Evolutionary conservation across 2,888 invertebrate genomes (phyloP).

Genomic region (Yponomeuta sedellus): DNA sequence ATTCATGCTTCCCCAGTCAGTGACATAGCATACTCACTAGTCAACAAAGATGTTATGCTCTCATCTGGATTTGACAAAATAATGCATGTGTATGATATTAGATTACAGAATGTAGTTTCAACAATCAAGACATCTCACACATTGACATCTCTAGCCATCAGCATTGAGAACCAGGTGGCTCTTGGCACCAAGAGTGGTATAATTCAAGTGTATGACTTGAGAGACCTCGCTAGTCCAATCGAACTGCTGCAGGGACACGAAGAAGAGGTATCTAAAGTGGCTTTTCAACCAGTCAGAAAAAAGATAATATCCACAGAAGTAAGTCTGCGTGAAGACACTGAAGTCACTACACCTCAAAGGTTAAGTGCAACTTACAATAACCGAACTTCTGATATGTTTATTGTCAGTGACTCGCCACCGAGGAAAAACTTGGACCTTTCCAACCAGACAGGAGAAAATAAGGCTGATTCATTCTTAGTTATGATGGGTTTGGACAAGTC

Average conservation of each 20-base stretch:
- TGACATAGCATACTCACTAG: constrained; percentile 72
- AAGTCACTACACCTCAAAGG: constrained; percentile 39
- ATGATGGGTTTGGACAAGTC: constrained; percentile 64
- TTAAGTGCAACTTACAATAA: constrained; percentile 39
- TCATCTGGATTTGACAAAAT: constrained; percentile 75
- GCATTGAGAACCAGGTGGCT: constrained; percentile 67
- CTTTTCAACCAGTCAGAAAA: constrained; percentile 60
- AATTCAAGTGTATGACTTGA: constrained; percentile 72
- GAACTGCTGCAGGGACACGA: constrained; percentile 69
- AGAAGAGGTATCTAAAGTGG: constrained; percentile 60
- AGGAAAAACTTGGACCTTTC: constrained; percentile 37
- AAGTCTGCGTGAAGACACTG: constrained; percentile 60
- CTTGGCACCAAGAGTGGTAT: constrained; percentile 75
- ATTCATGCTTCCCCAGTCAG: constrained; percentile 77
- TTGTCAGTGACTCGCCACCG: constrained; percentile 55
- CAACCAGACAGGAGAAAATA: constrained; percentile 37
- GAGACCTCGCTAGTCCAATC: constrained; percentile 65
- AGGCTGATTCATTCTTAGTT: constrained; percentile 61
- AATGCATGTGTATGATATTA: constrained; percentile 75
- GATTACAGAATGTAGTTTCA: constrained; percentile 62
- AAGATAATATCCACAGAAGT: constrained; percentile 50
- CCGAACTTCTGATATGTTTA: constrained; percentile 59
- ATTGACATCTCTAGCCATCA: constrained; percentile 57
- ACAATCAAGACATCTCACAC: constrained; percentile 55
- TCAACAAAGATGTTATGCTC: constrained; percentile 72